Conservation (phyloP, 2,888 invertebrate species). For the Digitonthophagus gazella region DNA sequence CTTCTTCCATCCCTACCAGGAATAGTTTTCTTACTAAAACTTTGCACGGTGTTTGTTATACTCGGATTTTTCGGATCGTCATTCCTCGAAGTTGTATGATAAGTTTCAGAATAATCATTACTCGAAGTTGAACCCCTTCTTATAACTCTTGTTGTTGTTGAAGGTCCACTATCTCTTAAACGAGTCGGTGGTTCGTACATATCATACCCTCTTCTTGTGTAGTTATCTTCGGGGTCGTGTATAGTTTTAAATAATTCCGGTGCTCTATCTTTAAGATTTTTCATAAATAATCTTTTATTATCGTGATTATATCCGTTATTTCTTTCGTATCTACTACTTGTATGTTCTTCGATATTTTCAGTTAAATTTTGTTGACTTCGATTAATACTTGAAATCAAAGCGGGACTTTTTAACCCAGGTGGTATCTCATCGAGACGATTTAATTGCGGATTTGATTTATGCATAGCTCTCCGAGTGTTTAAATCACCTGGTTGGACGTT, state of each 20-base stretch:
- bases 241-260: constrained; percentile 71
- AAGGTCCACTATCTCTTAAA: constrained; percentile 39
- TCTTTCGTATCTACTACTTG: constrained; percentile 56
- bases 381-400: constrained; percentile 81
- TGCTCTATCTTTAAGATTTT: constrained; percentile 67
- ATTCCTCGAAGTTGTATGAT: constrained; percentile 65
- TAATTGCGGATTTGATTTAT: constrained; percentile 77
- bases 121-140: constrained; percentile 67
- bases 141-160: constrained; percentile 52
- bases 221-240: constrained; percentile 61
- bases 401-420: constrained; percentile 70
- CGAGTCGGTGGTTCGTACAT: constrained; percentile 51
- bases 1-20: constrained; percentile 64
- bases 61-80: constrained; percentile 67
- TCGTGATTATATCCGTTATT: constrained; percentile 54
- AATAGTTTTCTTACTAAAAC: constrained; percentile 66
- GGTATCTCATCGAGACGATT: constrained; percentile 69
- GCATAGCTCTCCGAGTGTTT: constrained; percentile 51
- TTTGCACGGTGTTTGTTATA: constrained; percentile 70
- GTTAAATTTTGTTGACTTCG: constrained; percentile 78
- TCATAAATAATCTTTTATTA: constrained; percentile 67
- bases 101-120: constrained; percentile 71
- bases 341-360: constrained; percentile 54
- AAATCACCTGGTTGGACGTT: constrained; percentile 68
- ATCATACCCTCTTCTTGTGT: constrained; percentile 45